Evolutionary conservation across 2,888 invertebrate species (phyloP), one percentile per base, ranked within the genome.

Genomic region (Nasonovia ribisnigri): DNA sequence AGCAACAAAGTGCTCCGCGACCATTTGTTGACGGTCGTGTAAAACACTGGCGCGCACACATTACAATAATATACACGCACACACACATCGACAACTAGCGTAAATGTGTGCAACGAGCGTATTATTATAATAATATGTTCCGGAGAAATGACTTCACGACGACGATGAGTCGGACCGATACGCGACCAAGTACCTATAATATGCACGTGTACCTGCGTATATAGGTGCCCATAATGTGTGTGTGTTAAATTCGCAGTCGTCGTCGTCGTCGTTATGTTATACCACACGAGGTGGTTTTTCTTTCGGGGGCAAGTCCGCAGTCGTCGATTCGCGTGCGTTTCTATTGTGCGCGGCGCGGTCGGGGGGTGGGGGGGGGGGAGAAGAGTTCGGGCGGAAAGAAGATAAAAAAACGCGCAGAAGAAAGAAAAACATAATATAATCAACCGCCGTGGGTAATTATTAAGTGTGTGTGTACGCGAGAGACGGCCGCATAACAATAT

Each of bases 1-100:
- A 93, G 84, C 77, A 46, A 48, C 93, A 60, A 46, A 93, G 93
- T 92, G 88, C 92, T n/a, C n/a, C 67, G 29, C 57, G 54, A 48
- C 93, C 93, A 93, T 93, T 93, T 93, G 93, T 93, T 90, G 84
- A 46, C 57, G 6, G 46, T 57, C 84, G 93, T 93, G 93, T 93
- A 93, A 89, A 90, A 90, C 93, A 89, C 26, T 29, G 16, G 16
- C 10, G 86, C 36, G 20, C 36, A 88, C 36, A 88, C 10, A 11
- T 36, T n/a, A 60, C 46, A 60, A 48, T 86, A 86, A 46, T 86
- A 13, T 29, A 16, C 46, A 57, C 26, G 10, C 10, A 57, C 10
- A 57, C 0, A 26, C 10, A 26, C 2, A 8, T 1, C 57, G 26
- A 26, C 26, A 10, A 26, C 57, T 8, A 26, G 54, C 57, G 57